phyloP scores from a whole-genome alignment of 2,888 invertebrate genomes.

The Heliconius ethilla region DNA sequence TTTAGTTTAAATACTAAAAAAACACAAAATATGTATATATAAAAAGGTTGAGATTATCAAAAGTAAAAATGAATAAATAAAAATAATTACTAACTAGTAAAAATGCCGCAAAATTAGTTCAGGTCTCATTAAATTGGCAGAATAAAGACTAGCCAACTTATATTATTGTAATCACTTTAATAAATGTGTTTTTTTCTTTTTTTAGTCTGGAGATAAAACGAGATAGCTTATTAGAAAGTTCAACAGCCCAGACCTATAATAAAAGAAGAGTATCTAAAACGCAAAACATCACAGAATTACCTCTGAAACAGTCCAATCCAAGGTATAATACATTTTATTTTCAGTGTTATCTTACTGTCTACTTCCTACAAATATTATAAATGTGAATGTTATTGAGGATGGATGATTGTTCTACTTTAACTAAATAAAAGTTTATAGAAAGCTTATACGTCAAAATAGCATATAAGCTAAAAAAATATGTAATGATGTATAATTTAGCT shows the following conservation, averaged over 20 bases:
- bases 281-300: slow-evolving; percentile 60
- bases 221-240: slow-evolving; percentile 55
- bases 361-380: no score
- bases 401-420: no score
- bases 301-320: slow-evolving; percentile 53
- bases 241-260: slow-evolving; percentile 59
- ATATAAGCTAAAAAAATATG: no score
- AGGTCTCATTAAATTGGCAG: background rate
- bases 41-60: background rate
- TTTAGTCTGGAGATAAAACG: slow-evolving; percentile 60
- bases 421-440: no score
- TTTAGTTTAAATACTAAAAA: background rate
- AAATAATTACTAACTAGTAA: background rate
- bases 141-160: background rate
- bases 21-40: background rate
- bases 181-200: slow-evolving; percentile 20
- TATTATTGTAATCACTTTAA: background rate
- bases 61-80: background rate
- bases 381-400: no score
- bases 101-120: background rate
- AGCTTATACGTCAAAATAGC: no score
- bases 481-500: no score
- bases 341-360: no score
- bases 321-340: slow-evolving; percentile 45
- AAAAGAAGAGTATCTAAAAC: slow-evolving; percentile 68